Base-by-base conservation (phyloP, 1,140 invertebrate species). In the Bombus pascuorum region DNA sequence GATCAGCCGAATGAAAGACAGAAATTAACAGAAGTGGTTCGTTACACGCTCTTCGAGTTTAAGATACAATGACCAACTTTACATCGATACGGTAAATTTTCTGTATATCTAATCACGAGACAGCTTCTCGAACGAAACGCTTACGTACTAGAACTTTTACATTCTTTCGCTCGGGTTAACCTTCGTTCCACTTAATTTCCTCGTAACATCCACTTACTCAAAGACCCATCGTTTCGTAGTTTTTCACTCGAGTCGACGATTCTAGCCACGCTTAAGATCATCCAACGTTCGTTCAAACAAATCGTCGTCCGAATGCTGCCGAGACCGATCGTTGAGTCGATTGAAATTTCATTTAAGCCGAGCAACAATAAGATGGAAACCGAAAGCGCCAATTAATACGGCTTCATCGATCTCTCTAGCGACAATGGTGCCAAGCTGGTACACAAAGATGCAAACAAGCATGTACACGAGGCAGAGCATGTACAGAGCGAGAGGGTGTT, bases 381-480 rank as follows among this genome's bases (percentile, higher is more conserved):
- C 57, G 59, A 81, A 82, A 87, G 73, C 59, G 70, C 32, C 74
- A 87, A 79, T 87, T 86, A 87, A 87, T 79, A 70, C 62, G 79
- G 71, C 72, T 75, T 59, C 81, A 34, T 79, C 76, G 68, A 81
- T 62, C n/a, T 84, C 81, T 75, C 66, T 37, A 1, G 12, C 32
- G 81, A 87, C 57, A 85, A 34, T 47, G n/a, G 42, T 32, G 42
- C 39, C 57, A 28, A 65, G 53, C 44, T 53, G 68, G 74, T 83
- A 78, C 59, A 83, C 59, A 83, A 53, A 83, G 81, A 57, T 65
- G 74, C 62, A 70, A 83, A 83, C 81, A 83, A 65, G 32, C 81
- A 59, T 76, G 62, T 83, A 77, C 73, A 83, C 18, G 47, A 22
- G 18, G 8, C 47, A 6, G 18, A 53, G 47, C 47, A 53, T 53